Evolutionary conservation across 2,113 vertebrate genomes (phyloP).

Genomic region (Coregonus clupeaformis): DNA sequence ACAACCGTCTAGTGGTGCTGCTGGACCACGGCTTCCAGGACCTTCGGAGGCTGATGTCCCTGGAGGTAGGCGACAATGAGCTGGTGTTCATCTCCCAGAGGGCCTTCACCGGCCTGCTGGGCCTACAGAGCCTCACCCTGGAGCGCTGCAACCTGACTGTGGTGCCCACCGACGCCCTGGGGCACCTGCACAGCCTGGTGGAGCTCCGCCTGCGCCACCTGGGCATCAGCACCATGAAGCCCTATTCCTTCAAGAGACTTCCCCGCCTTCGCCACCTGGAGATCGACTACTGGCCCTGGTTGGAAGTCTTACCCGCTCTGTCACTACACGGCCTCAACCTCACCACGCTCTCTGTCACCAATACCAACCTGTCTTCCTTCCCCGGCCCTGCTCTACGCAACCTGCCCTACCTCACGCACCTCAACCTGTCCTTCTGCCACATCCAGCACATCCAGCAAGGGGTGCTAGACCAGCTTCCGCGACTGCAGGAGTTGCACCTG

Average conservation of each 20-base stretch:
- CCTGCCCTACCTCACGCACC: constrained; percentile 90
- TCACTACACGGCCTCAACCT: constrained; percentile 94
- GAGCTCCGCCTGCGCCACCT: constrained; percentile 68
- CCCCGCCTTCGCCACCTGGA: constrained; percentile 86
- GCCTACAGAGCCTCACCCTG: constrained; percentile 87
- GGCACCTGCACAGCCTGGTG: constrained; percentile 70
- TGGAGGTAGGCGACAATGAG: constrained; percentile 95
- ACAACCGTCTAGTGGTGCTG: constrained; percentile 96
- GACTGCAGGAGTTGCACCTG: constrained; percentile 89
- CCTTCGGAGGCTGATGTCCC: constrained; percentile 85
- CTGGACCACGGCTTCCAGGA: constrained; percentile 98
- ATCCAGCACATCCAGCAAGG: constrained; percentile 87
- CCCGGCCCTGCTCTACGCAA: constrained; percentile 86
- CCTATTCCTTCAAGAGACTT: constrained; percentile 91
- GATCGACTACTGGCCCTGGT: constrained; percentile 89
- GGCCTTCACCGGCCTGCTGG: constrained; percentile 90
- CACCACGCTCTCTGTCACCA: constrained; percentile 89
- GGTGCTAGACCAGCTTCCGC: constrained; percentile 85
- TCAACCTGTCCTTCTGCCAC: constrained; percentile 93
- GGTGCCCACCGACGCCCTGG: constrained; percentile 73
- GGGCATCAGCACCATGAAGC: constrained; percentile 74
- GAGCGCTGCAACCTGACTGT: constrained; percentile 94
- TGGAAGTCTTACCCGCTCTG: constrained; percentile 88
- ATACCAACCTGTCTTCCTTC: constrained; percentile 90
- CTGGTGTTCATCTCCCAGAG: constrained; percentile 94